Evolutionary conservation across 2,888 invertebrate genomes (phyloP), one percentile per base, ranked within the genome.

Genomic region (Parnassius glacialis): DNA sequence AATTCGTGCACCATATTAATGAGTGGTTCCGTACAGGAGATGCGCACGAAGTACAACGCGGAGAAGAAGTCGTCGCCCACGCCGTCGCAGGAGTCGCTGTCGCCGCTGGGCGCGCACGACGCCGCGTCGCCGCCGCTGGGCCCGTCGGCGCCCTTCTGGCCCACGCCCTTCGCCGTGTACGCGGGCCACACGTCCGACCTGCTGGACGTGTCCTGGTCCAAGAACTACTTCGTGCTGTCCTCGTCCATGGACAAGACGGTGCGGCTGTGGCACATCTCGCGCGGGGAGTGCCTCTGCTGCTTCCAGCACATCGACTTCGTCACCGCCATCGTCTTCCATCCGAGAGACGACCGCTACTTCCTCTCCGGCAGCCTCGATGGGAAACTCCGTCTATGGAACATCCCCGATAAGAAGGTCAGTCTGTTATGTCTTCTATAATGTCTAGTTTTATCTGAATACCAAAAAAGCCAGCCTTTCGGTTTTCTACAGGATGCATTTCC

Each of bases 281-380:
- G 99, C 47, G 96, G 97, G 74, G 99, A 99, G 84, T 99, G 99
- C 80, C 93, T 99, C 0, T 99, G 99, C 81, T 98, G 98, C 80
- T 99, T 99, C 88, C 99, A 99, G 81, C 99, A 99, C 81, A 98
- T 99, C 68, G 99, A 99, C 89, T 99, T 99, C 83, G 99, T 99
- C 59, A 99, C 99, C 0, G 98, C 99, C 0, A 99, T 99, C 74
- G 99, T 97, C 59, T 99, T 99, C 85, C 98, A 99, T 89, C 99
- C 99, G 1, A 93, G 96, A 61, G 97, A 97, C 74, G 97, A 97
- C 81, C 88, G 96, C 41, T 95, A 99, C 85, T 99, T 99, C 87
- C 91, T 99, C 45, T 99, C 98, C 64, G 99, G 99, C 13, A 98
- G 98, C 20, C 90, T 99, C 54, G 99, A 99, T 85, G 99, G 99